phyloP scores from a whole-genome alignment of 2,113 vertebrate genomes.

The Scytalopus superciliaris region DNA sequence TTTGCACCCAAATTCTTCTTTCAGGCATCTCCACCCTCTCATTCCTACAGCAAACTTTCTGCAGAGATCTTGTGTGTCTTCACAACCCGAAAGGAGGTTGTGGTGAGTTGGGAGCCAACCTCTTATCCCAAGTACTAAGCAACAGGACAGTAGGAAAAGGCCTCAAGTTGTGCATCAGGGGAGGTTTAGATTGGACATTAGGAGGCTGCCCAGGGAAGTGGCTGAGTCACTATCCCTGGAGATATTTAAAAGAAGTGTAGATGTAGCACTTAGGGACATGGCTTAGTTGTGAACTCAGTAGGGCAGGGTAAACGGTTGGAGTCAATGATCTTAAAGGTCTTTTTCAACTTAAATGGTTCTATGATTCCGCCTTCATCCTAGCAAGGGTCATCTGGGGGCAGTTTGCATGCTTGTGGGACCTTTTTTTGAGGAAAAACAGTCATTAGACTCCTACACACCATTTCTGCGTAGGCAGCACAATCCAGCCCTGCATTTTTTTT shows the following conservation, averaged over 20 bases:
- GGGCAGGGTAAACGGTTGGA: neutral
- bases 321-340: neutral
- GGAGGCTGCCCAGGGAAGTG: neutral
- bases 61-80: neutral
- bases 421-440: neutral
- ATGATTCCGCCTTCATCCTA: neutral
- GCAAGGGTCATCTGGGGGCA: neutral
- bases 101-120: neutral
- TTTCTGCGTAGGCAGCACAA: neutral
- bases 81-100: neutral
- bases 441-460: neutral
- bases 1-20: neutral
- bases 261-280: neutral
- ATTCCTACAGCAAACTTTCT: neutral
- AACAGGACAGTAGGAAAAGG: neutral
- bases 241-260: neutral
- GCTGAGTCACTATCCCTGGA: neutral
- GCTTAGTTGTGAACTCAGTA: neutral
- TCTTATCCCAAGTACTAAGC: accelerated
- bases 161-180: neutral
- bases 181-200: neutral
- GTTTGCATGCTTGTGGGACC: neutral
- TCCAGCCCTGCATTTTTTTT: neutral
- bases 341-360: neutral
- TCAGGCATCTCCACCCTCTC: neutral